Conservation (phyloP, 2,888 invertebrate genomes). For the Lutraria lutraria region DNA sequence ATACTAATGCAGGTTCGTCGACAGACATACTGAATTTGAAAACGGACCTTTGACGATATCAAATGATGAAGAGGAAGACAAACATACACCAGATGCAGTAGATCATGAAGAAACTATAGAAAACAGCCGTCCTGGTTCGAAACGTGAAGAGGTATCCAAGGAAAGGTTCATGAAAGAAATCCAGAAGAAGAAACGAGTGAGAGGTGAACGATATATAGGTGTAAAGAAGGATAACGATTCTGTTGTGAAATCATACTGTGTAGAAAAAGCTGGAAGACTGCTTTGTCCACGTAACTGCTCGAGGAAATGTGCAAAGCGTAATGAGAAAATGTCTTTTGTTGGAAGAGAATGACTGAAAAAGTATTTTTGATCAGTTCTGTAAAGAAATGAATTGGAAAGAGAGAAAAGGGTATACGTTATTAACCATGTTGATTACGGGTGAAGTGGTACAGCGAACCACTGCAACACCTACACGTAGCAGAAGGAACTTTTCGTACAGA, state of each 20-base stretch:
- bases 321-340: neutral
- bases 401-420: neutral
- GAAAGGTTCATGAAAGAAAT: slow-evolving; percentile 26
- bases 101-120: slow-evolving; percentile 41
- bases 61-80: neutral
- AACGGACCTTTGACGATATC: too few relatives aligned
- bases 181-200: slow-evolving; percentile 42
- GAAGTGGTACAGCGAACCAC: neutral
- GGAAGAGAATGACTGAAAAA: too few relatives aligned
- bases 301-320: slow-evolving; percentile 3
- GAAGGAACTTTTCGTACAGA: slow-evolving; percentile 34
- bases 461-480: slow-evolving; percentile 9
- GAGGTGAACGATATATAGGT: slow-evolving; percentile 39
- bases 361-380: slow-evolving; percentile 5
- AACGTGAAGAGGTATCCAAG: slow-evolving; percentile 16
- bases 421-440: neutral
- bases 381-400: slow-evolving; percentile 16
- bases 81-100: neutral
- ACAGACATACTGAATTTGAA: too few relatives aligned
- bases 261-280: neutral
- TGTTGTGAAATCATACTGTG: slow-evolving; percentile 26
- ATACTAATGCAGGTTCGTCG: neutral
- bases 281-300: slow-evolving; percentile 18
- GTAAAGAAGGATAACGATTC: slow-evolving; percentile 42
- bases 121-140: neutral